These are phyloP conservation scores for Rhyzopertha dominica DNA, from an alignment of 1,140 invertebrate genomes.

Conservation along the genomic window DNA sequence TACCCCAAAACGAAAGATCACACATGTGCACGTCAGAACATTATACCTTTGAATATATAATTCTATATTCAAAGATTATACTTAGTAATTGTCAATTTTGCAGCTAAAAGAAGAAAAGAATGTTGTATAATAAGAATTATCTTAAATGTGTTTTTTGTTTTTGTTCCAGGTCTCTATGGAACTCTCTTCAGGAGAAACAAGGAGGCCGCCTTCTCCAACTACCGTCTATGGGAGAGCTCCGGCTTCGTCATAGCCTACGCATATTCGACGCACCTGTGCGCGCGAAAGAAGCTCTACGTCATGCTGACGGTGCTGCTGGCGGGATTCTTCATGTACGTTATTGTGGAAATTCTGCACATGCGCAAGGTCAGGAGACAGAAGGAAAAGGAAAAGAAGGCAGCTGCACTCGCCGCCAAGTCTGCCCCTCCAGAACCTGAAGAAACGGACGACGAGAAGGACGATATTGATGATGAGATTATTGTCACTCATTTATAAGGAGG, in stretches of 20 bases:
- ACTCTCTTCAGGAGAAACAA: slow-evolving; percentile 87
- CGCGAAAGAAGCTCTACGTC: slow-evolving; percentile 85
- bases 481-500: slow-evolving; percentile 69
- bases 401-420: slow-evolving; percentile 50
- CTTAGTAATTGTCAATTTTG: no score
- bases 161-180: slow-evolving; percentile 76
- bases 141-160: not conserved
- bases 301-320: slow-evolving; percentile 72
- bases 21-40: no score
- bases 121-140: no score
- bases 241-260: slow-evolving; percentile 91
- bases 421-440: slow-evolving; percentile 55
- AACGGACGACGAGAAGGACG: slow-evolving; percentile 76
- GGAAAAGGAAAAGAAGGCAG: slow-evolving; percentile 65
- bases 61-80: no score
- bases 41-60: no score
- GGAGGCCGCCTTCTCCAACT: slow-evolving; percentile 95
- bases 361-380: slow-evolving; percentile 65
- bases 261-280: slow-evolving; percentile 81
- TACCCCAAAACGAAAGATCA: no score
- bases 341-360: slow-evolving; percentile 77
- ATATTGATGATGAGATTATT: slow-evolving; percentile 79
- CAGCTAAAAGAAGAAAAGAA: no score
- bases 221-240: slow-evolving; percentile 87
- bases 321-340: slow-evolving; percentile 74